Base-by-base conservation (phyloP, 1,140 invertebrate genomes). In the Rhagoletis zephyria region DNA sequence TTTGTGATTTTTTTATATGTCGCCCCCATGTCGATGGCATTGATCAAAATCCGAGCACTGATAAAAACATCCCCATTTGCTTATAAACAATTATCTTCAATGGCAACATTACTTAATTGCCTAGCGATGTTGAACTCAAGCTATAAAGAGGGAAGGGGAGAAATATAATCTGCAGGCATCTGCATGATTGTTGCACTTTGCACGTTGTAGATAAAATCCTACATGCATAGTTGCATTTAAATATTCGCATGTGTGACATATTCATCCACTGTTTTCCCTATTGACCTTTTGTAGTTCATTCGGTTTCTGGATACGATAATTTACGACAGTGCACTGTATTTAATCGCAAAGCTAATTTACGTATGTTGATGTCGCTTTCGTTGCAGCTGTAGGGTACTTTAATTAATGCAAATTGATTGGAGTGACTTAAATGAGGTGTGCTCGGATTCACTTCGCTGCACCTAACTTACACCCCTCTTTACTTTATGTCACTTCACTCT, bases 321-420 rank as follows among this genome's bases (percentile, higher is more conserved):
- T n/a, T 81, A 81, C 48, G 12, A 3, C 45, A 56, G 12, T 81
- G 74, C 16, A 81, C 45, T 51, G 0, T 48, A 81, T 56, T 56
- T 56, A 42, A 81, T 51, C 19, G 16, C 48, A 56, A n/a, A 81
- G 45, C n/a, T n/a, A 10, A 3, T 81, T 81, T 81, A n/a, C 74
- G 2, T 9, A 6, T 19, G n/a, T 40, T 3, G 30, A n/a, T 67
- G n/a, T 5, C 30, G 19, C 40, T 30, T 4, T 63, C 61, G 30
- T 10, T 19, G 4, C 6, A 9, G 30, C 64, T 67, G 19, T 59
- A 4, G 9, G 48, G 48, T 48, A 81, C 74, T 81, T 74, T 81
- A 81, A 81, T 81, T 81, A 81, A 81, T 81, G 74, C 74, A 81
- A 81, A 81, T 81, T 81, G 74, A 81, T 81, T 81, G 74, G 42